phyloP scores from a whole-genome alignment of 2,797 vertebrate genomes.

The Cuniculus paca region DNA sequence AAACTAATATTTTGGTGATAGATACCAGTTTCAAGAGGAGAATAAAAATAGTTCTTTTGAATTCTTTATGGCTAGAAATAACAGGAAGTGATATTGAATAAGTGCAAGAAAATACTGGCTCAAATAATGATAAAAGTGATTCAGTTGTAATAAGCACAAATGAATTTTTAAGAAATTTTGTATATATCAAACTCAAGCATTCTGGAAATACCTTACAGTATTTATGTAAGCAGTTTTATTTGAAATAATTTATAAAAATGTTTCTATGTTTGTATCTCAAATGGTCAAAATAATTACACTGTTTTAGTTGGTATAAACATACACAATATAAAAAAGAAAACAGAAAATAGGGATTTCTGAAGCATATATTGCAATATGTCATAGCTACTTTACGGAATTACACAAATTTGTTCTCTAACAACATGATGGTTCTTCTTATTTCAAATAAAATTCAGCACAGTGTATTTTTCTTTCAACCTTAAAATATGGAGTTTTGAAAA shows the following conservation, averaged over 20 bases:
- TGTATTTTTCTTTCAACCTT: background rate
- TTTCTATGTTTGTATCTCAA: background rate
- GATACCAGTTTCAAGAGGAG: background rate
- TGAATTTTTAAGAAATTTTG: background rate
- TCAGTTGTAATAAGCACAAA: background rate
- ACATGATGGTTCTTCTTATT: background rate
- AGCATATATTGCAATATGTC: constrained; percentile 41
- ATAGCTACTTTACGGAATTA: constrained; percentile 3
- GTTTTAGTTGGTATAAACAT: background rate
- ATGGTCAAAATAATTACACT: background rate
- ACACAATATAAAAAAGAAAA: background rate
- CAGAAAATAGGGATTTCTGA: background rate
- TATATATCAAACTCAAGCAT: background rate
- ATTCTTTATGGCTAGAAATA: background rate
- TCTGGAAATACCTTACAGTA: background rate
- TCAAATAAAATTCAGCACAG: background rate
- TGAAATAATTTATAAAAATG: constrained; percentile 37
- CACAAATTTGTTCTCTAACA: background rate
- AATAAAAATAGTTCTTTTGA: background rate
- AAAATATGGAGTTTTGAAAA: background rate
- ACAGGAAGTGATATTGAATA: background rate
- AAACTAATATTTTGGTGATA: background rate
- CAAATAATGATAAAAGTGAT: background rate
- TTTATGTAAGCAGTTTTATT: background rate
- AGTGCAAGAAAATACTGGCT: background rate